Conservation (phyloP, 35 echinoderm and acorn worm species). For the Acanthaster planci region DNA sequence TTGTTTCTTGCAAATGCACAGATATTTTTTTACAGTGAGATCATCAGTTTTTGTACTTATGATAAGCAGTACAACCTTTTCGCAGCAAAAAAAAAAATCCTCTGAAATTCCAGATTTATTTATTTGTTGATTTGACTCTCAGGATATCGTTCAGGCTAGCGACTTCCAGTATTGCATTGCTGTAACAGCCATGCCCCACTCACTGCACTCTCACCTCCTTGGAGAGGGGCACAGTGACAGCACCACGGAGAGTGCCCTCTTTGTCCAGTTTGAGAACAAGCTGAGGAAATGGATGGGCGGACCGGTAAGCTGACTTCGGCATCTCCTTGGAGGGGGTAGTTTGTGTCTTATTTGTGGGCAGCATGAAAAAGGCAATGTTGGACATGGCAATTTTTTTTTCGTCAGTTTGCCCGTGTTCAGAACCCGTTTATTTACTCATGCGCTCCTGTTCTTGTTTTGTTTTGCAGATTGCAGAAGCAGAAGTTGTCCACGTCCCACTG, state of each 20-base stretch:
- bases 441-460: too few species aligned
- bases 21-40: too few species aligned
- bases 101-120: too few species aligned
- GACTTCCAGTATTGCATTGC: slow-evolving; percentile 85
- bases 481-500: slow-evolving; percentile 71
- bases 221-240: slow-evolving; percentile 37
- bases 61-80: too few species aligned
- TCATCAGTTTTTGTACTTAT: too few species aligned
- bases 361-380: too few species aligned
- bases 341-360: too few species aligned
- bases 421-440: background rate
- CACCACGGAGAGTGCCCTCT: slow-evolving; percentile 24
- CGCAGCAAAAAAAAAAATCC: too few species aligned
- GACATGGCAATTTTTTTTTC: background rate
- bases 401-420: too few species aligned
- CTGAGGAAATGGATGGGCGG: slow-evolving; percentile 75
- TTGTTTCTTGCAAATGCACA: too few species aligned
- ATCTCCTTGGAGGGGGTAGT: too few species aligned
- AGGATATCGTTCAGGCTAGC: slow-evolving; percentile 79
- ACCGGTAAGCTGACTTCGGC: slow-evolving; percentile 31
- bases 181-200: slow-evolving; percentile 74
- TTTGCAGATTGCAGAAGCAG: slow-evolving; percentile 59
- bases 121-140: background rate
- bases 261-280: slow-evolving; percentile 71
- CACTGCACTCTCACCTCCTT: slow-evolving; percentile 62